Evolutionary conservation across 1,140 invertebrate species (phyloP).

Genomic region (Formica exsecta): DNA sequence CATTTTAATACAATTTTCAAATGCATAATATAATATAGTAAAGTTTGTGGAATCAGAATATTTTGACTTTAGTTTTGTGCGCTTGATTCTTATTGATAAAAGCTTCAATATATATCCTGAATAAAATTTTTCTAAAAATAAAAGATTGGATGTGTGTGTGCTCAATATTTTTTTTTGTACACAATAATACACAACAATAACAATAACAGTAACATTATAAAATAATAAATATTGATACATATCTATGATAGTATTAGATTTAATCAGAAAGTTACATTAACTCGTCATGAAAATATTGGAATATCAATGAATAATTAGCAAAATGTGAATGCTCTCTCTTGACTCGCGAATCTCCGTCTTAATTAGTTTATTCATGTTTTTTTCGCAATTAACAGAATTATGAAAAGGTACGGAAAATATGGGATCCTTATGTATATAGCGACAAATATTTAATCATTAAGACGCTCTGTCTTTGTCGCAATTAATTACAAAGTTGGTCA

Average conservation of each 20-base stretch:
- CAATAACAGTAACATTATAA: not conserved
- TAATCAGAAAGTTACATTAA: not conserved
- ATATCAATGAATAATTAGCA: constrained; percentile 19
- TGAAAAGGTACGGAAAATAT: not conserved
- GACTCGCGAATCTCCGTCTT: not conserved
- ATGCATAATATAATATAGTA: not conserved
- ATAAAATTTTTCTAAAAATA: constrained; percentile 1
- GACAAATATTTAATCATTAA: constrained; percentile 11
- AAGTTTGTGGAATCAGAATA: not conserved
- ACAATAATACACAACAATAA: not conserved
- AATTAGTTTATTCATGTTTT: constrained; percentile 45
- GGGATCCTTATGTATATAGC: not conserved
- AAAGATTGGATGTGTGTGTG: not conserved
- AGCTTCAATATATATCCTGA: not conserved
- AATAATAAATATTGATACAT: not conserved
- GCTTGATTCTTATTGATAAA: not conserved
- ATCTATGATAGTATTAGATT: not conserved
- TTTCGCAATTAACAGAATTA: constrained; percentile 37
- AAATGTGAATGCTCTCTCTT: not conserved
- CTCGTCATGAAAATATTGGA: constrained; percentile 20
- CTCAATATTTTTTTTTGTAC: not conserved
- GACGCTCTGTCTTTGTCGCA: not conserved
- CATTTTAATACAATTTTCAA: not conserved
- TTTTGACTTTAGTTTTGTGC: not conserved
- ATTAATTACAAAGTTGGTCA: constrained; percentile 52